These are phyloP conservation scores for Nansenia antarctica DNA, from an alignment of 2,113 vertebrate genomes.

Conservation along the genomic window DNA sequence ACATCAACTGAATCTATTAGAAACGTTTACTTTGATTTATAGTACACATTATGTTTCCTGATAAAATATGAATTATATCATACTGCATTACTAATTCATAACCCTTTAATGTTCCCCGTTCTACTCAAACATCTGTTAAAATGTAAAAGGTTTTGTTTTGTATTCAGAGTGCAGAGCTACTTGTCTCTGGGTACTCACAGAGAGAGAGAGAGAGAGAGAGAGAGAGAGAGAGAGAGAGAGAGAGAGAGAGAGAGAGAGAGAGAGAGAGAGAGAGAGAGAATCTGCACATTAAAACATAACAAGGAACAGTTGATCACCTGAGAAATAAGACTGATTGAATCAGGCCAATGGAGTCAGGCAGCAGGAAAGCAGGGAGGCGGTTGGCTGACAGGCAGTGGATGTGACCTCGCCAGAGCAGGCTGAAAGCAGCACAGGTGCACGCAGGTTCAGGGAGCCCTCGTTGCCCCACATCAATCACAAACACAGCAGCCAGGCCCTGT, in stretches of 20 bases:
- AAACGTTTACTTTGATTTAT: neutral
- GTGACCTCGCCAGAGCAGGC: slow-evolving; percentile 42
- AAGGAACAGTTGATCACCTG: slow-evolving; percentile 35
- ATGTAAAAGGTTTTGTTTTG: neutral
- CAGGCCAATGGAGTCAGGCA: slow-evolving; percentile 51
- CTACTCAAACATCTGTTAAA: neutral
- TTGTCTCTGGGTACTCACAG: slow-evolving; percentile 12
- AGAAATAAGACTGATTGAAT: slow-evolving; percentile 52
- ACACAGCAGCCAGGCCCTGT: slow-evolving; percentile 5
- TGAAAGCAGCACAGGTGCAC: slow-evolving; percentile 54
- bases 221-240: slow-evolving; percentile 16
- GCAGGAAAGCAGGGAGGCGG: slow-evolving; percentile 31
- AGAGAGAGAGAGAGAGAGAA: slow-evolving; percentile 11
- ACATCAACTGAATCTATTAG: neutral
- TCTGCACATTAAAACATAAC: slow-evolving; percentile 9
- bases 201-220: slow-evolving; percentile 9
- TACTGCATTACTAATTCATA: neutral
- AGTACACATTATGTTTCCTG: neutral
- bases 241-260: slow-evolving; percentile 9
- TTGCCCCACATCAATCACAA: slow-evolving; percentile 19
- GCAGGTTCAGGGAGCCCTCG: slow-evolving; percentile 27
- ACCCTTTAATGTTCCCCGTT: neutral
- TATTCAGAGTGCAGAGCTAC: neutral
- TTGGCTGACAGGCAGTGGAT: slow-evolving; percentile 39
- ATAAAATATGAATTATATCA: neutral